Percentiles rank a stretch among this genome's conserved stretches.
Evolutionary conservation across 1,140 invertebrate genomes (phyloP).

Genomic region (Brachionus asplanchnoidis): DNA sequence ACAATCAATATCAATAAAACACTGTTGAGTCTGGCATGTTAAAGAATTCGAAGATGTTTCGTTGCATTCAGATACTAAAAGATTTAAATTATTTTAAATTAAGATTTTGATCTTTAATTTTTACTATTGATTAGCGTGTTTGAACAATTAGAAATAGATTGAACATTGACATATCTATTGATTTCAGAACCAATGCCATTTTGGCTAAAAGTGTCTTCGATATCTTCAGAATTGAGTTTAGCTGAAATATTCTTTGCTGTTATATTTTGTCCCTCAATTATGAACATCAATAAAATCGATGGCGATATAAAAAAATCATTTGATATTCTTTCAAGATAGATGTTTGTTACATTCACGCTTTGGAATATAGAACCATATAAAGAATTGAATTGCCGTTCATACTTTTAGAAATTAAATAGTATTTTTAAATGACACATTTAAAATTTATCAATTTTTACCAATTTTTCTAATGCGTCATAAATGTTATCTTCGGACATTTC

Average conservation of each 20-base stretch:
- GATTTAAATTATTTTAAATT: not conserved
- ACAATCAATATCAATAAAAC: not conserved
- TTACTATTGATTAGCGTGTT: not conserved
- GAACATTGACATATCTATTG: not conserved
- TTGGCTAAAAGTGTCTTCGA: not conserved
- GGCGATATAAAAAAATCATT: not conserved
- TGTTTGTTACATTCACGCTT: not conserved
- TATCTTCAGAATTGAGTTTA: not conserved
- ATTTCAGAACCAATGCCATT: not conserved
- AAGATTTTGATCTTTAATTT: not conserved
- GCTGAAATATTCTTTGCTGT: not conserved
- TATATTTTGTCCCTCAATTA: not conserved
- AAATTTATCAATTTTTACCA: not conserved
- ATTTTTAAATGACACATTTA: not conserved
- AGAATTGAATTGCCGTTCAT: not conserved
- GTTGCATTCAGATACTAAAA: not conserved
- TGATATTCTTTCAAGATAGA: not conserved
- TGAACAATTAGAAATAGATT: not conserved
- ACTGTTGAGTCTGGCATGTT: not conserved
- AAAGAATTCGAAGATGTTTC: not conserved
- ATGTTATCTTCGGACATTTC: not conserved
- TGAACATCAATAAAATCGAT: not conserved
- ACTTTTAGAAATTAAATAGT: not conserved
- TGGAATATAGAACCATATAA: not conserved
- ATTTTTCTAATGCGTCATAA: not conserved